Evolutionary conservation across 2,888 invertebrate species (phyloP).

Genomic region (Pasiphila rectangulata): DNA sequence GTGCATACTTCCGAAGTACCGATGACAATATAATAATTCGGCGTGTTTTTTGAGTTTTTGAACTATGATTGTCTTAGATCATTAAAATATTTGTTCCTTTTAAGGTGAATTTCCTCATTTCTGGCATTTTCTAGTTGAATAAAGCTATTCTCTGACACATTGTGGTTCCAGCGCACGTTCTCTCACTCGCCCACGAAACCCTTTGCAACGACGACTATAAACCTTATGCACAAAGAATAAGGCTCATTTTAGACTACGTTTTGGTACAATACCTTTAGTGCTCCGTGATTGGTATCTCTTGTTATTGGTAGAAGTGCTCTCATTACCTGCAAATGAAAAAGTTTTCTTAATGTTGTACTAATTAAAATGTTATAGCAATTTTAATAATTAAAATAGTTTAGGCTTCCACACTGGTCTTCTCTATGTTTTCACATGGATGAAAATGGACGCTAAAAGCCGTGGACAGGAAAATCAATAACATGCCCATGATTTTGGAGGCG

Average conservation of each 20-base stretch:
- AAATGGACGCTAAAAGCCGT: too few relatives aligned
- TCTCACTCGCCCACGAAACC: neutral
- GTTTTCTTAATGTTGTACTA: too few relatives aligned
- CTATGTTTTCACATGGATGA: too few relatives aligned
- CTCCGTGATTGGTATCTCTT: neutral
- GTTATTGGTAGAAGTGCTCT: neutral
- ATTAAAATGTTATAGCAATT: too few relatives aligned
- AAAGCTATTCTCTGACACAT: neutral
- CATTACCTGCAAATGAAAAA: constrained; percentile 10
- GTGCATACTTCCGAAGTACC: too few relatives aligned
- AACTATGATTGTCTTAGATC: neutral
- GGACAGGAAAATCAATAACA: too few relatives aligned
- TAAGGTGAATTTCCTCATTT: neutral
- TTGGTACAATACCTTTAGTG: neutral
- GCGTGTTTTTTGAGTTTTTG: too few relatives aligned
- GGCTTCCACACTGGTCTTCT: too few relatives aligned
- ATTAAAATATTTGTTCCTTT: neutral
- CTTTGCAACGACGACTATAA: too few relatives aligned
- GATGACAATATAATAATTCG: too few relatives aligned
- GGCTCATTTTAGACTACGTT: neutral
- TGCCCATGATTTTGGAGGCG: too few relatives aligned
- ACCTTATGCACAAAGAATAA: neutral
- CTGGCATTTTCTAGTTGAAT: neutral
- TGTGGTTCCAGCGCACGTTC: constrained; percentile 9
- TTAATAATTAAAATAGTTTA: too few relatives aligned